A percentile compares a stretch with the other conserved stretches of the same genome.
Conservation (phyloP, 35 echinoderm and acorn worm genomes). For the Nesometra sesokonis region DNA sequence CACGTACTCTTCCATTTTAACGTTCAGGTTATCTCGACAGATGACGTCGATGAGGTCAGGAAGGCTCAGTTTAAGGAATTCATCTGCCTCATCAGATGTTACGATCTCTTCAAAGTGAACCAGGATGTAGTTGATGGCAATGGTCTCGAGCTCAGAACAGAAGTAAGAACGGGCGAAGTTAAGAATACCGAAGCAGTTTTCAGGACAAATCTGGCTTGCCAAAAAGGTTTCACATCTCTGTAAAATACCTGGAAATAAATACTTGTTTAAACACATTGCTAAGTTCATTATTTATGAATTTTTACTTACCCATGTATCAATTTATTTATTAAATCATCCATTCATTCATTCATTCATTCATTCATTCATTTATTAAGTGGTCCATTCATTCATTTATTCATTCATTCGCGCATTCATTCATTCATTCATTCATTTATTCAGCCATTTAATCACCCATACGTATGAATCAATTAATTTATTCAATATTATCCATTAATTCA, state of each 20-base stretch:
- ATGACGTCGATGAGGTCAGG: slow-evolving; percentile 67
- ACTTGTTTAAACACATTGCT: not conserved
- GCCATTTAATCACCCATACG: too few relatives aligned
- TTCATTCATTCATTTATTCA: too few relatives aligned
- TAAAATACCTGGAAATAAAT: slow-evolving; percentile 43
- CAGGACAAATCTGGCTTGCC: slow-evolving; percentile 38
- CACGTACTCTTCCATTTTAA: slow-evolving; percentile 96
- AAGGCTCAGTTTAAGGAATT: slow-evolving; percentile 57
- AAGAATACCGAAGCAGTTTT: slow-evolving; percentile 82
- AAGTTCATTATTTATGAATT: too few relatives aligned
- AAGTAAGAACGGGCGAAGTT: slow-evolving; percentile 80
- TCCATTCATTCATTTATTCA: too few relatives aligned
- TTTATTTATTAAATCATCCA: too few relatives aligned
- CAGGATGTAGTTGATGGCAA: slow-evolving; percentile 60
- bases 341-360: too few relatives aligned
- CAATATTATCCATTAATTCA: too few relatives aligned
- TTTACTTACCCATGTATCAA: too few relatives aligned
- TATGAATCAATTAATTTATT: too few relatives aligned
- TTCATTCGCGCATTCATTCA: too few relatives aligned
- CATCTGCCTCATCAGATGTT: slow-evolving; percentile 15
- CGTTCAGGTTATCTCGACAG: slow-evolving; percentile 67
- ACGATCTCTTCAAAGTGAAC: slow-evolving; percentile 79
- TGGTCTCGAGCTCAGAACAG: slow-evolving; percentile 47
- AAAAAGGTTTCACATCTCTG: slow-evolving; percentile 59
- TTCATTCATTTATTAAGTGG: too few relatives aligned